These are phyloP conservation scores for Periparus ater DNA, from an alignment of 2,797 vertebrate species.

Conservation along the genomic window DNA sequence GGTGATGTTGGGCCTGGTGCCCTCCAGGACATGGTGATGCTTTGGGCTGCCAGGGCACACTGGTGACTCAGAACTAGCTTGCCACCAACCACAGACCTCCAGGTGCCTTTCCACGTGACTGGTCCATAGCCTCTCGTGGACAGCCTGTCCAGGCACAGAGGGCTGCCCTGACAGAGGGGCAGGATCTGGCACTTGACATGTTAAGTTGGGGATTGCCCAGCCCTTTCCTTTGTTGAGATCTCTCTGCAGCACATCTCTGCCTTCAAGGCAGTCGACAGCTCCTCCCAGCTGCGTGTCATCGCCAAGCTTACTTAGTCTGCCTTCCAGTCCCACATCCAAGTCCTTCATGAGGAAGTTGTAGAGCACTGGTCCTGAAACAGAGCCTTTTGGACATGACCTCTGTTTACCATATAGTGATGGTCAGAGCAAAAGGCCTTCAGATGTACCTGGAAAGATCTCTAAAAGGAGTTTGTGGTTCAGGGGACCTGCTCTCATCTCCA, in stretches of 20 bases:
- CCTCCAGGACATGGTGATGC: neutral
- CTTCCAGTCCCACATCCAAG: neutral
- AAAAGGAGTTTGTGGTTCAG: neutral
- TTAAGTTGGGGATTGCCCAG: neutral
- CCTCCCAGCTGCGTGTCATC: neutral
- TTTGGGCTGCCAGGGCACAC: neutral
- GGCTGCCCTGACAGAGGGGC: neutral
- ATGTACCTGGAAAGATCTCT: neutral
- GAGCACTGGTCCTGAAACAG: fast-evolving
- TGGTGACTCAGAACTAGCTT: neutral
- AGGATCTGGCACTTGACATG: neutral
- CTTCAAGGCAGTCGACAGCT: neutral
- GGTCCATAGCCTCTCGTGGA: neutral
- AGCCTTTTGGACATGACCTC: neutral
- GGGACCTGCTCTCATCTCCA: neutral
- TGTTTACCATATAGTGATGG: neutral
- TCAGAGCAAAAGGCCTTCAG: neutral
- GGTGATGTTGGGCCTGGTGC: neutral
- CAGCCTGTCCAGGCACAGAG: neutral
- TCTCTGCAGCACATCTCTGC: neutral
- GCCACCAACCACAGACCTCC: neutral
- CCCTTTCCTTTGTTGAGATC: neutral
- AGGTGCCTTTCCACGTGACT: neutral
- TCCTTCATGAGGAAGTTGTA: neutral
- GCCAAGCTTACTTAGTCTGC: neutral